These are phyloP conservation scores for Syrmaticus mikado DNA, from an alignment of 2,113 vertebrate genomes.

Conservation along the genomic window DNA sequence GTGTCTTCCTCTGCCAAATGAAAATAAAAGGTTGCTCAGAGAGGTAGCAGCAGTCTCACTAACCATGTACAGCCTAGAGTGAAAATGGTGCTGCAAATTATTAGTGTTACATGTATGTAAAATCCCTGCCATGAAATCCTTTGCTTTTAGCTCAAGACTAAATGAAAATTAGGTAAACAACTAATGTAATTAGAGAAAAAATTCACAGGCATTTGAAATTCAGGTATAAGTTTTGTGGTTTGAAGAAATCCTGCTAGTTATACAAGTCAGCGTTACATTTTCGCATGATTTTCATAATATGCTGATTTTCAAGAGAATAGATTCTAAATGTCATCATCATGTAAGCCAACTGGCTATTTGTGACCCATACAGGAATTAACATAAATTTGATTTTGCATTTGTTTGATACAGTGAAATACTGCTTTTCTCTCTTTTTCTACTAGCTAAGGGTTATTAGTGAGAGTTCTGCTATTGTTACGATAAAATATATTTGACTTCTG, in stretches of 20 bases:
- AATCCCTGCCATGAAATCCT: not conserved
- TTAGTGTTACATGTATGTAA: not conserved
- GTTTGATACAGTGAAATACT: not conserved
- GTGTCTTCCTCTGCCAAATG: not conserved
- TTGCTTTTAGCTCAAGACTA: constrained; percentile 30
- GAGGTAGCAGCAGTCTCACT: not conserved
- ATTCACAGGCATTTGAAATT: constrained; percentile 20
- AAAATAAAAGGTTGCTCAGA: not conserved
- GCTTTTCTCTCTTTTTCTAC: not conserved
- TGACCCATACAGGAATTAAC: not conserved
- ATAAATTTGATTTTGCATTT: not conserved
- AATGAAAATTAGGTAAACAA: constrained; percentile 34
- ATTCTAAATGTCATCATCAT: not conserved
- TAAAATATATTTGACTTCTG: constrained; percentile 3
- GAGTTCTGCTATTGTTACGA: not conserved
- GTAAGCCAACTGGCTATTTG: not conserved
- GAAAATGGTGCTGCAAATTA: not conserved
- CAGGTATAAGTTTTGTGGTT: not conserved
- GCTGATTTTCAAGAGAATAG: not conserved
- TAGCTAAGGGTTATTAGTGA: not conserved
- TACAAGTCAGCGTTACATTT: not conserved
- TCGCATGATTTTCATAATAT: not conserved
- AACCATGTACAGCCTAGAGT: not conserved
- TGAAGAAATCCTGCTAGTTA: not conserved
- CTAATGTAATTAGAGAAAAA: constrained; percentile 32